Percentiles rank a stretch among this genome's conserved stretches.
phyloP scores from a whole-genome alignment of 2,888 invertebrate genomes.

The Leptura quadrifasciata region DNA sequence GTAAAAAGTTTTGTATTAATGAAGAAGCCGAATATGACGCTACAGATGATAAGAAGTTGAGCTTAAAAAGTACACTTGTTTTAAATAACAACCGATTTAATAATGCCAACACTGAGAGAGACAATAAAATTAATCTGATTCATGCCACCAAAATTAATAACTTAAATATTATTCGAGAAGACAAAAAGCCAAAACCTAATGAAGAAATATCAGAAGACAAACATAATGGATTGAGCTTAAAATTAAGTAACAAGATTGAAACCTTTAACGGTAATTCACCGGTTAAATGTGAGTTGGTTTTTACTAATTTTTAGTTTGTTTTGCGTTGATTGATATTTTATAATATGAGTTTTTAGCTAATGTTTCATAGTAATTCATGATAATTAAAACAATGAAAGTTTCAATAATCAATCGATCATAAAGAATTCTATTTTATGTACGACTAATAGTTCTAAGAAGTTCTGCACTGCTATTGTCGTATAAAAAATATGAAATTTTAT shows the following conservation, averaged over 20 bases:
- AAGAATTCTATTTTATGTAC: no score
- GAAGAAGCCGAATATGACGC: constrained; percentile 65
- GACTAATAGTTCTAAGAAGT: no score
- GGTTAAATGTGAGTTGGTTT: constrained; percentile 59
- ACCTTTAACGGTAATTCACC: constrained; percentile 57
- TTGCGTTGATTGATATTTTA: not conserved
- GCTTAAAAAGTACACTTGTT: constrained; percentile 37
- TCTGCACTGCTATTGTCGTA: no score
- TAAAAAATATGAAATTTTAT: not conserved
- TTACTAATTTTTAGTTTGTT: constrained; percentile 5
- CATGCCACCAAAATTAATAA: constrained; percentile 20
- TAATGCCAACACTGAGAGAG: not conserved
- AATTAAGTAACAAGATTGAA: constrained; percentile 59
- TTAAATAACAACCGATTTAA: constrained; percentile 39
- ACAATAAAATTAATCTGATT: constrained; percentile 20
- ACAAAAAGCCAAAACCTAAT: constrained; percentile 34
- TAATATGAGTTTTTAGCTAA: not conserved
- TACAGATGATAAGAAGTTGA: constrained; percentile 38
- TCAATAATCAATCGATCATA: no score
- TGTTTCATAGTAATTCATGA: not conserved
- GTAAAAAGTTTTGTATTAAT: constrained; percentile 68
- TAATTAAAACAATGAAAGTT: no score
- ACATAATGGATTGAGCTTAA: constrained; percentile 44
- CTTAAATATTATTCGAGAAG: constrained; percentile 17
- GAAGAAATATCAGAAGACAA: constrained; percentile 18